phyloP scores from a whole-genome alignment of 1,140 invertebrate species.

The Lithobius niger region DNA sequence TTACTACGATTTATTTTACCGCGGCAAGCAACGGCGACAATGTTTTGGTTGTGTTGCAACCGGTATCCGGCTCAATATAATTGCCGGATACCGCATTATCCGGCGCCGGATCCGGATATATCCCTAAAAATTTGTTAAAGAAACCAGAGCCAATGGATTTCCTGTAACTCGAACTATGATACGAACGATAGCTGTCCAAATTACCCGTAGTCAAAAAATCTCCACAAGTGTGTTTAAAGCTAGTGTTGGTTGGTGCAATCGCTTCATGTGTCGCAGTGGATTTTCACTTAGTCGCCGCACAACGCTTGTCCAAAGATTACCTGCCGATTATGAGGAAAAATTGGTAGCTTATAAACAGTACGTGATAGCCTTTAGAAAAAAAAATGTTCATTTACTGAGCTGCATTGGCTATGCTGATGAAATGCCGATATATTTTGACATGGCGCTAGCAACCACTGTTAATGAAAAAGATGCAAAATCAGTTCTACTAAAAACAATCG shows the following conservation, averaged over 20 bases:
- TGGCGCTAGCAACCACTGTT: neutral
- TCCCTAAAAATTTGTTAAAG: too few species aligned
- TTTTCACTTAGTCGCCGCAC: neutral
- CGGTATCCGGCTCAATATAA: too few species aligned
- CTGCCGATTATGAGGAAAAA: neutral
- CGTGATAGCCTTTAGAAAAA: neutral
- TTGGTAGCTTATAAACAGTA: neutral
- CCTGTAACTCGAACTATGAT: too few species aligned
- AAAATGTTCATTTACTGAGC: neutral
- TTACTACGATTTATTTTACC: too few species aligned
- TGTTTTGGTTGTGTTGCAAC: too few species aligned
- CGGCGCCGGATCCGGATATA: too few species aligned
- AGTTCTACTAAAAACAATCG: neutral
- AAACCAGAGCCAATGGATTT: too few species aligned
- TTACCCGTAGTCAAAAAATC: too few species aligned
- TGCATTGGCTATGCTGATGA: neutral
- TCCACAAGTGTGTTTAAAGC: too few species aligned
- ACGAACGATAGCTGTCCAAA: too few species aligned
- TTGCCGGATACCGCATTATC: too few species aligned
- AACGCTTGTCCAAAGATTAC: neutral
- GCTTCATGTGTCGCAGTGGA: neutral
- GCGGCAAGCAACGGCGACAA: too few species aligned
- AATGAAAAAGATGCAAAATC: neutral
- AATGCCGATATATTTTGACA: neutral
- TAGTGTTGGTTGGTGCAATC: neutral